Conservation (phyloP, 2,888 invertebrate species). For the Parochlus steinenii region DNA sequence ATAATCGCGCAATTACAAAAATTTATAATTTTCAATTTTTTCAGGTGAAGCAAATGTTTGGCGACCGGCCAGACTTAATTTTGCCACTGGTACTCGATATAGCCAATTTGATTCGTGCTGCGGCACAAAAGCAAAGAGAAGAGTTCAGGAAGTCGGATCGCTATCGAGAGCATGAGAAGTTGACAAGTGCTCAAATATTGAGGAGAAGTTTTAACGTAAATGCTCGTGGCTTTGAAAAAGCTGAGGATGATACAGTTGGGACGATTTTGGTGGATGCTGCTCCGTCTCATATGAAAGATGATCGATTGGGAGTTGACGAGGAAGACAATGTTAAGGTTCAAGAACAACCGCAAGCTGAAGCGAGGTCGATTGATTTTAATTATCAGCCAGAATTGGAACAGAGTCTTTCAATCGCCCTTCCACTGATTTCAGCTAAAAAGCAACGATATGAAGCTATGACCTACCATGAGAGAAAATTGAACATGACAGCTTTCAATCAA, state of each 20-base stretch:
- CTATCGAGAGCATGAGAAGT: constrained; percentile 23
- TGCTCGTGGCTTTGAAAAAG: constrained; percentile 24
- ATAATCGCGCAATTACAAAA: no score
- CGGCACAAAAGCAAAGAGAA: constrained; percentile 23
- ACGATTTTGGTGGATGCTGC: constrained; percentile 19
- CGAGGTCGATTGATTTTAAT: neutral
- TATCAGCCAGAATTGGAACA: neutral
- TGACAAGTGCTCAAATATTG: constrained; percentile 27
- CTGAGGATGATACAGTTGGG: constrained; percentile 25
- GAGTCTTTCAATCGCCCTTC: neutral
- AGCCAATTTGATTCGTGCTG: constrained; percentile 41
- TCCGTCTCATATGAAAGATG: constrained; percentile 3
- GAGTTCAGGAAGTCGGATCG: constrained; percentile 12
- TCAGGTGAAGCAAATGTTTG: constrained; percentile 42
- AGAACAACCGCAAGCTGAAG: constrained; percentile 5
- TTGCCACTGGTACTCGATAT: constrained; percentile 47
- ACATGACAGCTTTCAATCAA: constrained; percentile 13
- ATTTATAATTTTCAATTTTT: no score
- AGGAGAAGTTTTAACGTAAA: constrained; percentile 28
- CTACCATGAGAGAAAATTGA: constrained; percentile 14
- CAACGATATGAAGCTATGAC: constrained; percentile 5
- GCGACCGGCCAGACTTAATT: constrained; percentile 38
- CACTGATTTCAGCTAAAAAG: constrained; percentile 2
- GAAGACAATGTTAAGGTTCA: constrained; percentile 7
- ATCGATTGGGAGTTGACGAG: constrained; percentile 3